A percentile compares a stretch with the other conserved stretches of the same genome.
phyloP scores from a whole-genome alignment of 2,888 invertebrate genomes.

The Folsomia candida region DNA sequence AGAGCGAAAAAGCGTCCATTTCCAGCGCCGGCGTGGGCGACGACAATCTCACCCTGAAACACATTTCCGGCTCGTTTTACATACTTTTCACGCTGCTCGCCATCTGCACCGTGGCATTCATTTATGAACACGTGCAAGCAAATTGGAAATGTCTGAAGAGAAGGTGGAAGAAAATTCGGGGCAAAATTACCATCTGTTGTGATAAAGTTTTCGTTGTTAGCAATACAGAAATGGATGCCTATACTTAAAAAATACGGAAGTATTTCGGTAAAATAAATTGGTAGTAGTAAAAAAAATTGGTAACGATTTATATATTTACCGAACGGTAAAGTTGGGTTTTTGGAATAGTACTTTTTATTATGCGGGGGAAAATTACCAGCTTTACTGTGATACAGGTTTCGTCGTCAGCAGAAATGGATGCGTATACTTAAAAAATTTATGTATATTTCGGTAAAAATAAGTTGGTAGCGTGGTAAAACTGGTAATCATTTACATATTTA shows the following conservation, averaged over 20 bases:
- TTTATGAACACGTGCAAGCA: background rate
- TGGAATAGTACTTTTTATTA: background rate
- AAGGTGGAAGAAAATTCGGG: background rate
- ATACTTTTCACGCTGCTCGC: constrained; percentile 10
- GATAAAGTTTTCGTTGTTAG: background rate
- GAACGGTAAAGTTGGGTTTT: background rate
- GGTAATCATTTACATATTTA: too few relatives aligned
- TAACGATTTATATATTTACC: background rate
- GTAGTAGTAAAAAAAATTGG: background rate
- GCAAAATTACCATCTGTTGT: background rate
- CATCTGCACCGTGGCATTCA: background rate
- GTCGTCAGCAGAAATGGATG: background rate
- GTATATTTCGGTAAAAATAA: background rate
- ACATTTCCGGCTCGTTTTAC: constrained; percentile 30
- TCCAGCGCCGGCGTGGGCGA: background rate
- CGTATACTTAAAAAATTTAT: background rate
- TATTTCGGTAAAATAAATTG: background rate
- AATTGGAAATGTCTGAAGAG: background rate
- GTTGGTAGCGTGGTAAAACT: too few relatives aligned
- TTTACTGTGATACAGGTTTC: background rate
- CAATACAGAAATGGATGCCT: background rate
- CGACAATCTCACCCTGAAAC: constrained; percentile 31
- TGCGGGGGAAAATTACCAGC: background rate
- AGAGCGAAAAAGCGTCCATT: constrained; percentile 28
- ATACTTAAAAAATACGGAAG: background rate